These are phyloP conservation scores for Sceliomorpha sp. DNA, from an alignment of 2,888 invertebrate genomes.

Conservation along the genomic window DNA sequence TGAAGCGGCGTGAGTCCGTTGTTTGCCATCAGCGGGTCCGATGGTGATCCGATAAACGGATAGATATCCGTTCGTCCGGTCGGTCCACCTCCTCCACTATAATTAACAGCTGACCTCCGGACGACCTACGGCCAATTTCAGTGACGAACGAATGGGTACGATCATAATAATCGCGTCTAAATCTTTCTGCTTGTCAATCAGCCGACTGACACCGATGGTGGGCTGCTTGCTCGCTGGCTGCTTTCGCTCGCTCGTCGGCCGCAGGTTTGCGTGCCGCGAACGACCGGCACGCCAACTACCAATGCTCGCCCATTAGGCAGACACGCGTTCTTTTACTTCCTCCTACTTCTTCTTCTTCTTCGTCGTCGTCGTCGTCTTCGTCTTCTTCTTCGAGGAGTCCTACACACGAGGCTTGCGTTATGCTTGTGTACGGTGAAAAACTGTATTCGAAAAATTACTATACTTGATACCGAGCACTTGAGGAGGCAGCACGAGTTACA, in stretches of 20 bases:
- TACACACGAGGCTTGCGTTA: slow-evolving; percentile 31
- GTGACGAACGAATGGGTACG: slow-evolving; percentile 55
- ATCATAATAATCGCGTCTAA: slow-evolving; percentile 68
- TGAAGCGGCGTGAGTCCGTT: slow-evolving; percentile 42
- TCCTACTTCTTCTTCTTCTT: slow-evolving; percentile 26
- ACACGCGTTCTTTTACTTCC: slow-evolving; percentile 58
- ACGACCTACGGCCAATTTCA: slow-evolving; percentile 76
- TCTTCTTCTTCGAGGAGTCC: slow-evolving; percentile 34
- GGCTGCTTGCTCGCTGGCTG: slow-evolving; percentile 50
- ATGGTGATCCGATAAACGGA: slow-evolving; percentile 77
- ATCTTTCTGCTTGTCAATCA: slow-evolving; percentile 75
- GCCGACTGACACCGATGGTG: slow-evolving; percentile 60
- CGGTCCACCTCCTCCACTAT: slow-evolving; percentile 69
- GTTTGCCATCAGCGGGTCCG: slow-evolving; percentile 55
- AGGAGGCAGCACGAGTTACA: neutral
- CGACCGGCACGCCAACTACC: slow-evolving; percentile 58
- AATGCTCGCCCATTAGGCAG: slow-evolving; percentile 60
- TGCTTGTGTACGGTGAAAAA: slow-evolving; percentile 27
- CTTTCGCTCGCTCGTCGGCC: slow-evolving; percentile 39
- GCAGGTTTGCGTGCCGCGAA: slow-evolving; percentile 57
- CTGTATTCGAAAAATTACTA: too few relatives aligned
- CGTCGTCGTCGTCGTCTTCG: slow-evolving; percentile 45
- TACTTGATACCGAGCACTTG: too few relatives aligned
- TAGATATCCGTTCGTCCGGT: slow-evolving; percentile 71
- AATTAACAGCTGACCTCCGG: slow-evolving; percentile 77